These are phyloP conservation scores for Lordiphosa andalusiaca DNA, from an alignment of 2,888 invertebrate species.

Conservation along the genomic window DNA sequence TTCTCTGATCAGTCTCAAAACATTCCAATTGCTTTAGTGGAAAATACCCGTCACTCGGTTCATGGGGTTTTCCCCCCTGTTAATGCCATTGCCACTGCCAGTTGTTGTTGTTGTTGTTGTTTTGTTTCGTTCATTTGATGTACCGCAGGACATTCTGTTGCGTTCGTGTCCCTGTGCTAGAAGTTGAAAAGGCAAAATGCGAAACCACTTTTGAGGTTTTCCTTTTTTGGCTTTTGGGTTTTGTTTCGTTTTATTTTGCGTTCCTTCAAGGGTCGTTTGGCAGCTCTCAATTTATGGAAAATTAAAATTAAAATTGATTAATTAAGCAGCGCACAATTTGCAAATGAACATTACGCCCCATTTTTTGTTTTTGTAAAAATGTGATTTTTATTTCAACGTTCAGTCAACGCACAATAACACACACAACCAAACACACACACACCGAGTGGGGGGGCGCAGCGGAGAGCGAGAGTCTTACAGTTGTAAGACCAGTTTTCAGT, in stretches of 20 bases:
- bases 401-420: conserved; percentile 11
- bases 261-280: conserved; percentile 30
- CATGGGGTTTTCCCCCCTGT: no score
- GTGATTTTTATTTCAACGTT: conserved; percentile 41
- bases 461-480: neutral
- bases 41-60: no score
- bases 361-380: conserved; percentile 33
- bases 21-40: no score
- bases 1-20: no score
- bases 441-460: conserved; percentile 14
- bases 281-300: conserved; percentile 31
- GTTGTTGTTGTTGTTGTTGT: conserved; percentile 3
- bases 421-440: conserved; percentile 29
- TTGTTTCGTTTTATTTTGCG: conserved; percentile 7
- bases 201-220: conserved; percentile 18
- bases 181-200: neutral
- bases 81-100: no score
- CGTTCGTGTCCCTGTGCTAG: no score
- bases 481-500: conserved; percentile 47
- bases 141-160: no score
- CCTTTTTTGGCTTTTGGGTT: conserved; percentile 4
- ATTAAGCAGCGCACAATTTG: conserved; percentile 42
- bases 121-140: neutral
- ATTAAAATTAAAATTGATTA: conserved; percentile 48
- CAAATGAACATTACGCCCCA: conserved; percentile 37